phyloP scores from a whole-genome alignment of 2,888 invertebrate species.

The Stramonita haemastoma region DNA sequence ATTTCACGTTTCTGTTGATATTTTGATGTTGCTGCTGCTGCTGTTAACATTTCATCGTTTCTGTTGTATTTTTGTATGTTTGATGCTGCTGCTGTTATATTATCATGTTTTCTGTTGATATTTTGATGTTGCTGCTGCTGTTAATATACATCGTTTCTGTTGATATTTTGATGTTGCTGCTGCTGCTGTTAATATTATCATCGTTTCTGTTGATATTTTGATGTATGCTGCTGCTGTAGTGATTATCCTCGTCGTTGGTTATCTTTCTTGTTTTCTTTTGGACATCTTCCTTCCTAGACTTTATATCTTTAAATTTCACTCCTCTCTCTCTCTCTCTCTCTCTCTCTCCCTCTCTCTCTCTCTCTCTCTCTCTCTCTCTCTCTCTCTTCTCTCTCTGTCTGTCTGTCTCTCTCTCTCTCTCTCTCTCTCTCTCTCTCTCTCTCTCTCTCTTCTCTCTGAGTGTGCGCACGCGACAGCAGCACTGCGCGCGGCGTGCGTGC shows the following conservation, averaged over 20 bases:
- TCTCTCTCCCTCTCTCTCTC: background rate
- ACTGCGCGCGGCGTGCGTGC: background rate
- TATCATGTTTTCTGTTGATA: background rate
- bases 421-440: background rate
- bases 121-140: constrained; percentile 6
- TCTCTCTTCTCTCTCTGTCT: background rate
- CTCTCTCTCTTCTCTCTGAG: constrained; percentile 23
- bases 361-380: background rate
- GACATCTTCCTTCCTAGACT: background rate
- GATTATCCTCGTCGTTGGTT: background rate
- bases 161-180: too few relatives aligned
- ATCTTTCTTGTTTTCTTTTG: background rate
- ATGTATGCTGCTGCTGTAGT: background rate
- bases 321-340: background rate
- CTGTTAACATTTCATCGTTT: background rate
- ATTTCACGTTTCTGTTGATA: background rate
- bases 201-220: background rate
- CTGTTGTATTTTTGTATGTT: background rate
- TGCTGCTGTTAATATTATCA: background rate
- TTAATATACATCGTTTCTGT: too few relatives aligned
- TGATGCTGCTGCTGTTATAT: background rate
- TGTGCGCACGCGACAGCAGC: background rate
- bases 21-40: constrained; percentile 9
- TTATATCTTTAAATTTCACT: background rate
- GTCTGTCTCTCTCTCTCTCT: constrained; percentile 13